Conservation (phyloP, 1,140 invertebrate genomes). For the Drosophila repleta region DNA sequence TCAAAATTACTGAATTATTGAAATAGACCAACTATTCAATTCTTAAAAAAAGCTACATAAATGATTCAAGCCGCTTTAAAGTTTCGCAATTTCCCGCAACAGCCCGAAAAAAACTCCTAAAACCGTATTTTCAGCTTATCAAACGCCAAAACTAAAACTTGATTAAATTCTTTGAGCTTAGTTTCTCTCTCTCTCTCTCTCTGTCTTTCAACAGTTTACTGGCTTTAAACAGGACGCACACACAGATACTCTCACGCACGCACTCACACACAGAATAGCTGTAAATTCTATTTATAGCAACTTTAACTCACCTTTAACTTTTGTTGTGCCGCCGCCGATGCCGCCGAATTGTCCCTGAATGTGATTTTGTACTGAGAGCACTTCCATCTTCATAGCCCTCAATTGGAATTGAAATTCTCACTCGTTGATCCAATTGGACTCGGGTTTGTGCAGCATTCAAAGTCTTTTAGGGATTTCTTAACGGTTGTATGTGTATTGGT, state of each 20-base stretch:
- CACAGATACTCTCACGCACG: not conserved
- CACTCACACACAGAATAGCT: not conserved
- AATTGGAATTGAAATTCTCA: slow-evolving; percentile 22
- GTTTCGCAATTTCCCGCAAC: too few relatives aligned
- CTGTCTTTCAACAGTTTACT: too few relatives aligned
- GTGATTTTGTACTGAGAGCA: slow-evolving; percentile 84
- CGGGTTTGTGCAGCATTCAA: slow-evolving; percentile 30
- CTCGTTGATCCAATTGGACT: slow-evolving; percentile 34
- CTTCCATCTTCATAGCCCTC: slow-evolving; percentile 83
- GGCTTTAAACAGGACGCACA: not conserved
- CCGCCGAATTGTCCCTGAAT: slow-evolving; percentile 84
- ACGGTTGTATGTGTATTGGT: slow-evolving; percentile 32
- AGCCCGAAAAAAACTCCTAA: too few relatives aligned
- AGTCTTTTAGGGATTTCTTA: too few relatives aligned
- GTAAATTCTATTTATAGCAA: not conserved
- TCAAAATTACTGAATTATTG: too few relatives aligned
- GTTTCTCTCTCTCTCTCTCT: too few relatives aligned
- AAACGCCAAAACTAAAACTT: not conserved
- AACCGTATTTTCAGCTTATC: not conserved
- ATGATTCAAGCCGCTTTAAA: too few relatives aligned
- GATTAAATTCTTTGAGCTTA: not conserved
- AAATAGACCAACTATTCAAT: too few relatives aligned
- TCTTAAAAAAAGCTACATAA: too few relatives aligned
- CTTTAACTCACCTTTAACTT: slow-evolving; percentile 82
- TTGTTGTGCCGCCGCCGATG: slow-evolving; percentile 76